phyloP scores from a whole-genome alignment of 2,113 vertebrate genomes.

The Ageneiosus marmoratus region DNA sequence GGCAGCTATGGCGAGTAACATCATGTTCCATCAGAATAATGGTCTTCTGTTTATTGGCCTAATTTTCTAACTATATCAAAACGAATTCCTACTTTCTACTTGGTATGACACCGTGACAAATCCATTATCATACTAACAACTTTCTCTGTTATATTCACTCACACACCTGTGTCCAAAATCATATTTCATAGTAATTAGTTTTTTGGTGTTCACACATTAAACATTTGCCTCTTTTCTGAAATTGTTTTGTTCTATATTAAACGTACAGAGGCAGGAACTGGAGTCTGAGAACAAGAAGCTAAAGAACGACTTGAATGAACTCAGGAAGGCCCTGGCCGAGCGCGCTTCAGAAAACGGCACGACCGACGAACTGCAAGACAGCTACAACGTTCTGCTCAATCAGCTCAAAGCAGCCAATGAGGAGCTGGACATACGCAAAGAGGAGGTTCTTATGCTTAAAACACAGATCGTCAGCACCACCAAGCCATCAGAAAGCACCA shows the following conservation, averaged over 20 bases:
- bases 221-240: neutral
- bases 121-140: neutral
- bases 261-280: slow-evolving; percentile 87
- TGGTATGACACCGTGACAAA: neutral
- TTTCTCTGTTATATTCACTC: neutral
- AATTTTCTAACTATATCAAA: neutral
- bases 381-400: slow-evolving; percentile 82
- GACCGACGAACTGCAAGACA: slow-evolving; percentile 69
- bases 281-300: slow-evolving; percentile 95
- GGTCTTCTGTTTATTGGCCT: neutral
- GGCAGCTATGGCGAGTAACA: neutral
- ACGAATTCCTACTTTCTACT: neutral
- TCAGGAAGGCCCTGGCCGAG: slow-evolving; percentile 78
- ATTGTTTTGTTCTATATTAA: neutral
- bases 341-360: slow-evolving; percentile 67
- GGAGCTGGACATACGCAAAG: slow-evolving; percentile 93
- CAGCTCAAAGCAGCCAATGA: slow-evolving; percentile 86
- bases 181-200: neutral
- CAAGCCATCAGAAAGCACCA: slow-evolving; percentile 65
- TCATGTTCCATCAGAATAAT: neutral
- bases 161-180: neutral
- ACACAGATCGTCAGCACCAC: slow-evolving; percentile 83
- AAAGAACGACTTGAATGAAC: slow-evolving; percentile 90
- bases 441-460: slow-evolving; percentile 91
- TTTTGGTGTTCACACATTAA: neutral